These are phyloP conservation scores for Paramacrobiotus metropolitanus DNA, from an alignment of 1,140 invertebrate species.

Conservation along the genomic window DNA sequence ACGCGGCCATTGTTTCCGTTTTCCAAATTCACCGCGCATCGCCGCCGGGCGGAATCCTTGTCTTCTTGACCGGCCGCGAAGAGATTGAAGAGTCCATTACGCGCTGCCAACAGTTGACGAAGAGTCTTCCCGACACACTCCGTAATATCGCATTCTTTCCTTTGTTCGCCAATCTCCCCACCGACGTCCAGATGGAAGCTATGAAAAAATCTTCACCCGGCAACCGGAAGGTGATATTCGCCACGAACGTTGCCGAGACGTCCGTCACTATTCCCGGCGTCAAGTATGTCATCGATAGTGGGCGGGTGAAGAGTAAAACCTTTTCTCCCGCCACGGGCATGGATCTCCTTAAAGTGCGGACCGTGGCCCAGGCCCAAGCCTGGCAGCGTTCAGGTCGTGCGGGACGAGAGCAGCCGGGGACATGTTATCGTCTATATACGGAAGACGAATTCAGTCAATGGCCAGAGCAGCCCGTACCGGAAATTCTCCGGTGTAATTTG, in stretches of 20 bases:
- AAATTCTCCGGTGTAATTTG: constrained; percentile 57
- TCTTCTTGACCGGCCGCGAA: constrained; percentile 96
- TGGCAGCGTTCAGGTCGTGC: constrained; percentile 73
- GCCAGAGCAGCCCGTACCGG: constrained; percentile 45
- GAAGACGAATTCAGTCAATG: constrained; percentile 40
- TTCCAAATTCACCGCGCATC: constrained; percentile 58
- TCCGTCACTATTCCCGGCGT: constrained; percentile 86
- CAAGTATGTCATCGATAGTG: constrained; percentile 76
- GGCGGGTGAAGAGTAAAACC: constrained; percentile 67
- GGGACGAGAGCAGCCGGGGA: constrained; percentile 54
- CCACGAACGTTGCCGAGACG: constrained; percentile 96
- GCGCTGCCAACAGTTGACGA: constrained; percentile 14
- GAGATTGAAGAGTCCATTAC: constrained; percentile 53
- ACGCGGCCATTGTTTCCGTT: constrained; percentile 47
- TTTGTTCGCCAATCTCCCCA: constrained; percentile 8
- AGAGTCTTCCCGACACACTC: neutral
- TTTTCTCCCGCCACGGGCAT: constrained; percentile 57
- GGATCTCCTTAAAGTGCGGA: constrained; percentile 53
- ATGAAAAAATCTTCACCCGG: constrained; percentile 19
- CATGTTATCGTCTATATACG: constrained; percentile 37
- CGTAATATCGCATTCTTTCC: neutral
- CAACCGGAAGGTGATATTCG: constrained; percentile 62
- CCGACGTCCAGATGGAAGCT: constrained; percentile 10
- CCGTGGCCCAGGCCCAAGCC: constrained; percentile 69
- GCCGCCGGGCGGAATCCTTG: constrained; percentile 48